phyloP scores from a whole-genome alignment of 2,888 invertebrate genomes.

The Aelia acuminata region DNA sequence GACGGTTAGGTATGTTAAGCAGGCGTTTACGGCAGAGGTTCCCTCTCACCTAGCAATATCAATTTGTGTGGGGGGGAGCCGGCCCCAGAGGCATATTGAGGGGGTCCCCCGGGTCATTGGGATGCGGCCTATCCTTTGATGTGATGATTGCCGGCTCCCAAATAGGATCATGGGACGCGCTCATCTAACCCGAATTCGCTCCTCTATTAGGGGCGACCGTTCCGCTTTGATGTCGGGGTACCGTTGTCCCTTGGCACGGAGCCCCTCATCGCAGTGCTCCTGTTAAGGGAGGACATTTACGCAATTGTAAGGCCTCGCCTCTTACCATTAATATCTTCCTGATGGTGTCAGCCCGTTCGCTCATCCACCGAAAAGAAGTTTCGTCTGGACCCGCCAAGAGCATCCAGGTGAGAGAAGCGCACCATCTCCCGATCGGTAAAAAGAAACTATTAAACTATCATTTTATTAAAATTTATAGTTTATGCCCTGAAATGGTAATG shows the following conservation, averaged over 20 bases:
- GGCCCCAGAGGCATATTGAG: conserved; percentile 36
- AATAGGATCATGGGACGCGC: conserved; percentile 40
- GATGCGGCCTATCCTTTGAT: conserved; percentile 63
- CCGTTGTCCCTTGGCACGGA: conserved; percentile 39
- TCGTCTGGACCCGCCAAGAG: neutral
- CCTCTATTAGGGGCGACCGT: conserved; percentile 25
- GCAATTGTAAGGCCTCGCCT: neutral
- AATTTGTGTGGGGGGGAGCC: neutral
- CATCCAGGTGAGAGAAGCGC: too few relatives aligned
- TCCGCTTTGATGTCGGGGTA: conserved; percentile 37
- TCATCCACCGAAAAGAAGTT: neutral
- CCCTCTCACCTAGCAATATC: conserved; percentile 45
- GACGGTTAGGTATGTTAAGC: conserved; percentile 26
- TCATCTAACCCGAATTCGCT: conserved; percentile 29
- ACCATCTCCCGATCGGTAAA: too few relatives aligned
- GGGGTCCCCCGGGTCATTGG: conserved; percentile 60
- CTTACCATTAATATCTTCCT: conserved; percentile 23
- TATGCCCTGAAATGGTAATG: too few relatives aligned
- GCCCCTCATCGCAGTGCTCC: neutral
- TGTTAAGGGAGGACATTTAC: conserved; percentile 21
- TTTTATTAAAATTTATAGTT: too few relatives aligned
- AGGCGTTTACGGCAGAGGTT: conserved; percentile 30
- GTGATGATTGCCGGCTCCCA: conserved; percentile 55
- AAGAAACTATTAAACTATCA: too few relatives aligned
- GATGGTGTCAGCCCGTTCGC: neutral